Conservation (phyloP, 2,888 invertebrate genomes). For the Platycheirus rosarum region DNA sequence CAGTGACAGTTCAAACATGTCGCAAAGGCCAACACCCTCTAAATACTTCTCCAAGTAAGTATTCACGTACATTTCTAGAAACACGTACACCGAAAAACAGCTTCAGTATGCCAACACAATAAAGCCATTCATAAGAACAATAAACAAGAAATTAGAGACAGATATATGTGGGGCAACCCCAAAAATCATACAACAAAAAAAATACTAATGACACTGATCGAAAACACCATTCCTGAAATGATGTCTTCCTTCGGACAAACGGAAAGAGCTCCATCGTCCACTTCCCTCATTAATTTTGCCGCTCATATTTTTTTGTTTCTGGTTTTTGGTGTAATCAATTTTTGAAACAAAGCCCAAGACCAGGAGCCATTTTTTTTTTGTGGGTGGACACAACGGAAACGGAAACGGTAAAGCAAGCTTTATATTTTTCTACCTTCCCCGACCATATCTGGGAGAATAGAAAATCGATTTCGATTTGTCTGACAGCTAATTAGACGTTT, state of each 20-base stretch:
- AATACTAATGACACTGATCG: slow-evolving; percentile 25
- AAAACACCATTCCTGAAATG: slow-evolving; percentile 1
- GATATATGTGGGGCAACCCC: background rate
- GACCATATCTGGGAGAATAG: too few relatives aligned
- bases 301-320: slow-evolving; percentile 27
- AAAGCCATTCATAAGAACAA: background rate
- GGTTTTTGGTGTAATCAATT: slow-evolving; percentile 60
- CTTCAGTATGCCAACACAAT: background rate
- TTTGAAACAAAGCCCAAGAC: slow-evolving; percentile 40
- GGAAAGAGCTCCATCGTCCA: background rate
- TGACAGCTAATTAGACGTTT: slow-evolving; percentile 52
- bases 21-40: background rate
- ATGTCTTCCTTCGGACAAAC: slow-evolving; percentile 4
- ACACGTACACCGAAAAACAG: background rate
- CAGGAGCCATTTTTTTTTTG: background rate
- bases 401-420: background rate
- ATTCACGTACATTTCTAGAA: background rate
- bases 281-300: slow-evolving; percentile 28
- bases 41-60: background rate
- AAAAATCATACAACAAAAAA: background rate
- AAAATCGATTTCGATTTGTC: slow-evolving; percentile 64
- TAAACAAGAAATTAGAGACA: slow-evolving; percentile 9
- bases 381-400: slow-evolving; percentile 2
- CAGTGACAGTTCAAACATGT: background rate
- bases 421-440: too few relatives aligned